These are phyloP conservation scores for Microctonus aethiopoides DNA, from an alignment of 2,888 invertebrate genomes.

Conservation along the genomic window DNA sequence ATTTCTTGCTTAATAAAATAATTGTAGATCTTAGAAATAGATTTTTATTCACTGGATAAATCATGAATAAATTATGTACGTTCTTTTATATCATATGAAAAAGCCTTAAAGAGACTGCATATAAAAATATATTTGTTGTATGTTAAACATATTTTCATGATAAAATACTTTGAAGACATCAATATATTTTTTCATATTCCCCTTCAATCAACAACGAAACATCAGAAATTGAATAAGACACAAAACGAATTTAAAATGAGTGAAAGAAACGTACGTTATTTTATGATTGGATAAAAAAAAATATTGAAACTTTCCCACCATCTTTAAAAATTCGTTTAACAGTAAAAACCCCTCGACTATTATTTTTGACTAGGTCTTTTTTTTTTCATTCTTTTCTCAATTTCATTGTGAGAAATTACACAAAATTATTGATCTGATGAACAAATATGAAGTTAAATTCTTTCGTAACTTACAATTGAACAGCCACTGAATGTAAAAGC, in stretches of 20 bases:
- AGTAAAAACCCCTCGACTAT: not conserved
- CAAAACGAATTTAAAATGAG: no score
- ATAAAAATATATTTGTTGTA: not conserved
- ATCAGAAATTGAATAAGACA: no score
- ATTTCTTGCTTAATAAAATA: not conserved
- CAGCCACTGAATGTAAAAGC: constrained; percentile 73
- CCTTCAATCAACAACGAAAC: not conserved
- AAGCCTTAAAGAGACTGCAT: not conserved
- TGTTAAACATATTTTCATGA: not conserved
- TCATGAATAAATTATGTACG: not conserved
- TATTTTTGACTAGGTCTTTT: constrained; percentile 2
- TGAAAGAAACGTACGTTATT: no score
- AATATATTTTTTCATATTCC: not conserved
- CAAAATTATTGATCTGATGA: not conserved
- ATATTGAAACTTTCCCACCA: not conserved
- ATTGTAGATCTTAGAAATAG: not conserved
- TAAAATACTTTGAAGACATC: not conserved
- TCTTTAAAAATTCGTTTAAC: not conserved
- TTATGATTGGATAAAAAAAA: not conserved
- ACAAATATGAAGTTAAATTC: constrained; percentile 64
- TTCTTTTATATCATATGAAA: not conserved
- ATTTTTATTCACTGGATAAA: not conserved
- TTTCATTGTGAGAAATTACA: not conserved
- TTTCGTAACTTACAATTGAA: constrained; percentile 70
- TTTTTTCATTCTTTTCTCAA: not conserved